phyloP scores from a whole-genome alignment of 2,888 invertebrate species.

The Loripinus fragilis region DNA sequence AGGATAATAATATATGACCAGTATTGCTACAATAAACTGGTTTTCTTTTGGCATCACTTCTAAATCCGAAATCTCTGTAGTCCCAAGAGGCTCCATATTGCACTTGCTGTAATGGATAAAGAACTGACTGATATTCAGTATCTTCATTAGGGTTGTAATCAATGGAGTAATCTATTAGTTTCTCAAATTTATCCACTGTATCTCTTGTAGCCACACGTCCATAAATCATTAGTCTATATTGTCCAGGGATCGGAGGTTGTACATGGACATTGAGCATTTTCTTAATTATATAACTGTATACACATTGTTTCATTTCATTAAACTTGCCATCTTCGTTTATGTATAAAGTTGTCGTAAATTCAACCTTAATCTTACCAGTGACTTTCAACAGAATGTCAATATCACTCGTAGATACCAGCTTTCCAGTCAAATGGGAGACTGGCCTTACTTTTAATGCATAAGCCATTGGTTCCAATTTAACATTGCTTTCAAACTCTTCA shows the following conservation, averaged over 20 bases:
- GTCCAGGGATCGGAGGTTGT: background rate
- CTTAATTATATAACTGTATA: background rate
- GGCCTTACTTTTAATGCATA: slow-evolving; percentile 23
- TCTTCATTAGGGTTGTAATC: background rate
- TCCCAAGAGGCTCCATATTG: background rate
- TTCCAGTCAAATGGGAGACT: slow-evolving; percentile 13
- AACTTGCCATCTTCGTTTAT: background rate
- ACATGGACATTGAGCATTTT: background rate
- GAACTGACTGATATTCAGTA: background rate
- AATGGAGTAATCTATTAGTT: background rate
- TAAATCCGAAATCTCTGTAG: background rate
- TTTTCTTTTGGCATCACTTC: background rate
- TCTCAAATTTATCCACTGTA: background rate
- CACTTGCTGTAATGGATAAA: background rate
- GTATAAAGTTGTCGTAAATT: slow-evolving; percentile 5
- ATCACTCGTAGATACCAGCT: slow-evolving; percentile 11
- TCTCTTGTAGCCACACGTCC: background rate
- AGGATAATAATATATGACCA: background rate
- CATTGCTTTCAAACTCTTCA: slow-evolving; percentile 33
- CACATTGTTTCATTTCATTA: background rate
- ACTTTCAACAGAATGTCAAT: slow-evolving; percentile 7
- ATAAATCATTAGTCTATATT: background rate
- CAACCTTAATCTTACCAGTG: background rate
- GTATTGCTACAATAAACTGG: slow-evolving; percentile 1
- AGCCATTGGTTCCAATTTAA: slow-evolving; percentile 17